Base-by-base conservation (phyloP, 2,113 vertebrate species). In the Rallus limicola region DNA sequence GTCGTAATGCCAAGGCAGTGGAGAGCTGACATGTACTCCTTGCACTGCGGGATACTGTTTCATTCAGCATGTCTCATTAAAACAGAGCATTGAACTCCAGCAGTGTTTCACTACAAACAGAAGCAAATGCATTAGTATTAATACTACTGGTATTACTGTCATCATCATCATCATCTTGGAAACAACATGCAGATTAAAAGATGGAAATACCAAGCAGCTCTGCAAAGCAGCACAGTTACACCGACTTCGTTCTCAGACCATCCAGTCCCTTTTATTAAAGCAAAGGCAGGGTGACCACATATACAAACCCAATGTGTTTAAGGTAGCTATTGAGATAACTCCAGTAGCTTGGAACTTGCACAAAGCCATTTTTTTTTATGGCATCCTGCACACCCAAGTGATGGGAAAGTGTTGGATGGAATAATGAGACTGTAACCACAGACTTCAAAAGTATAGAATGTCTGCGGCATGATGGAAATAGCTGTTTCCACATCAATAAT, bases 371-470 rank as follows among this genome's bases (percentile, higher is more conserved):
- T 93, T 46, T 46, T 18, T 95, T 82, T 86, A 91, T 94, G 81
- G 93, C 86, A 95, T 92, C 94, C 91, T 90, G 86, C 92, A 97
- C 92, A 82, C 69, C 92, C 90, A 90, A 82, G 93, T 64, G 76
- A 96, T 95, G 95, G 93, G 91, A 86, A 87, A 91, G 60, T 76
- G 82, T 97, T 94, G 92, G 68, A 29, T 44, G 94, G 75, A 95
- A 78, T 86, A 97, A 87, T 93, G 88, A 92, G 68, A 91, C 77
- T 65, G 63, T 82, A 94, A 97, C 79, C 93, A 93, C 90, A 88
- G 93, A 94, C 88, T 96, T 96, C 82, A 93, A 86, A 98, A 55
- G 62, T 95, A 60, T 95, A 97, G 97, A 97, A 96, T 86, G 88
- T 90, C 95, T 67, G 38, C 6, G 17, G 88, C 9, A 2, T 84